Percentiles rank a stretch among this genome's conserved stretches.
Evolutionary conservation across 2,797 vertebrate genomes (phyloP).

Genomic region (Danio jaintianensis): DNA sequence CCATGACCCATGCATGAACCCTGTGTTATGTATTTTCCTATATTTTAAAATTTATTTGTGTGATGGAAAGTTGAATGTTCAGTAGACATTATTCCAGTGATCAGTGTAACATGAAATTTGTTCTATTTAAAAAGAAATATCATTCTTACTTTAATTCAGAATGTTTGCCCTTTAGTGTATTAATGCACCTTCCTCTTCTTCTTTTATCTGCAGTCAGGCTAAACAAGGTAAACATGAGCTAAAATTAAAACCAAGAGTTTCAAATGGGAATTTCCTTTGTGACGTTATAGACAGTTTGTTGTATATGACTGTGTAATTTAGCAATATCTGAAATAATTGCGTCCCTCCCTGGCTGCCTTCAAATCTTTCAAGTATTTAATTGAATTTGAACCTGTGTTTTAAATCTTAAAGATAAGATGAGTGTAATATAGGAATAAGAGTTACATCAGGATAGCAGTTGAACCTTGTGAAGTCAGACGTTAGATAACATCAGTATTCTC

Average conservation of each 20-base stretch:
- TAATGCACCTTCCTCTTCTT: neutral
- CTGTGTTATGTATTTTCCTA: no score
- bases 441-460: slow-evolving; percentile 1
- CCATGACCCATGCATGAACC: no score
- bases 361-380: slow-evolving; percentile 23
- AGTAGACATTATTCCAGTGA: no score
- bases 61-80: no score
- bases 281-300: neutral
- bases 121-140: no score
- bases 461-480: slow-evolving; percentile 27
- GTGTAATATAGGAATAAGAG: slow-evolving; percentile 31
- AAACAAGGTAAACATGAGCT: neutral
- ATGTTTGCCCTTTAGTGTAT: no score
- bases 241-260: slow-evolving; percentile 1
- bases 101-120: no score
- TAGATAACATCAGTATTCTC: slow-evolving; percentile 53
- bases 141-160: no score
- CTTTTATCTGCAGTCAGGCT: neutral
- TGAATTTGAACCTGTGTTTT: slow-evolving; percentile 11
- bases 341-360: slow-evolving; percentile 3
- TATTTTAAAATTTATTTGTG: no score
- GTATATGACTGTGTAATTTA: neutral
- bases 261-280: slow-evolving; percentile 3
- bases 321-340: neutral
- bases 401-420: slow-evolving; percentile 49